A percentile compares a stretch with the other conserved stretches of the same genome.
These are phyloP conservation scores for Muntiacus reevesi DNA, from an alignment of 2,113 vertebrate genomes.

Conservation along the genomic window DNA sequence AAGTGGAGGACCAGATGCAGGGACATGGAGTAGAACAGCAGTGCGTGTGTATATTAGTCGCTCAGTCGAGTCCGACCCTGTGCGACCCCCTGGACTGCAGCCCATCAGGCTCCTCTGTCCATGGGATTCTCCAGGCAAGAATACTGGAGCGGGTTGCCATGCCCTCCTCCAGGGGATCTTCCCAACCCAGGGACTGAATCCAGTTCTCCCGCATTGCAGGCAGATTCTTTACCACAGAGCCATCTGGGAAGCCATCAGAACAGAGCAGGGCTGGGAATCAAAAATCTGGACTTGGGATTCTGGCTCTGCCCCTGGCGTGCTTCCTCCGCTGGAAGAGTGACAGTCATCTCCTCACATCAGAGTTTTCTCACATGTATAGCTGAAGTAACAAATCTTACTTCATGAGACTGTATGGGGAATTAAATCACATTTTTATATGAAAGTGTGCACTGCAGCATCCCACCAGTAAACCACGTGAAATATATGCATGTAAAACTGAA, in stretches of 20 bases:
- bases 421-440: background rate
- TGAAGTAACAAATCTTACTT: background rate
- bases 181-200: background rate
- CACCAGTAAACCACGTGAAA: background rate
- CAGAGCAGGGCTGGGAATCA: background rate
- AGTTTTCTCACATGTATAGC: background rate
- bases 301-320: background rate
- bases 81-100: background rate
- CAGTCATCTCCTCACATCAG: background rate
- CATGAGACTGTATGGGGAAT: background rate
- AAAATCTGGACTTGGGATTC: background rate
- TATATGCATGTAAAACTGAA: background rate
- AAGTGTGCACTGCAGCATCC: background rate
- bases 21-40: background rate
- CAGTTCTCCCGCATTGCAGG: no score
- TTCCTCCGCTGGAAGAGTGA: background rate
- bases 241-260: background rate
- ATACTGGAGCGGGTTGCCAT: background rate
- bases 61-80: background rate
- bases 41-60: background rate
- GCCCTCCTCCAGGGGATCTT: background rate
- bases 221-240: background rate
- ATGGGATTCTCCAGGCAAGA: background rate
- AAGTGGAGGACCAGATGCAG: background rate
- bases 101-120: background rate